Conservation (phyloP, 2,113 vertebrate genomes). For the Atractosteus spatula region DNA sequence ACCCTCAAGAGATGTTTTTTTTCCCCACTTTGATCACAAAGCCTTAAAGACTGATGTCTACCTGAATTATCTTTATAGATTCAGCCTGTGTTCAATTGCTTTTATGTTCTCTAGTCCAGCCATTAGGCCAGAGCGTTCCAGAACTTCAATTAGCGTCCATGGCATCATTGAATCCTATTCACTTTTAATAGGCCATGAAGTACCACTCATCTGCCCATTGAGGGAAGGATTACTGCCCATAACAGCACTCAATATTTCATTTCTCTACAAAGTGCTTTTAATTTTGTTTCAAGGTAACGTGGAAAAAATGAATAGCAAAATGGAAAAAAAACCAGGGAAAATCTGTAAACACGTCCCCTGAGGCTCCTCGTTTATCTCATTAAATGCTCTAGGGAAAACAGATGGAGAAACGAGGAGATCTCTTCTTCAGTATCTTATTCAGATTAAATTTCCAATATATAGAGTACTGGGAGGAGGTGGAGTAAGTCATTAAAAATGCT, state of each 20-base stretch:
- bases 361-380: background rate
- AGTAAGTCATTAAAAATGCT: background rate
- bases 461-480: background rate
- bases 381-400: background rate
- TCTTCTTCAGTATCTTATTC: background rate
- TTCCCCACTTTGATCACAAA: too few species aligned
- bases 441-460: too few species aligned
- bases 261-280: slow-evolving; percentile 53
- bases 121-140: slow-evolving; percentile 35
- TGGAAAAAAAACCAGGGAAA: background rate
- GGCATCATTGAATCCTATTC: slow-evolving; percentile 57
- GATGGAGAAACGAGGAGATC: too few species aligned
- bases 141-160: slow-evolving; percentile 55
- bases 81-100: slow-evolving; percentile 28
- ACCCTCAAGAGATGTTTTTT: too few species aligned
- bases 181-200: slow-evolving; percentile 63
- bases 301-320: slow-evolving; percentile 6
- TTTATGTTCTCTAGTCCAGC: slow-evolving; percentile 41
- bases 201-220: slow-evolving; percentile 53
- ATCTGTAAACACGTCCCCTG: background rate
- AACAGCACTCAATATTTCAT: slow-evolving; percentile 51
- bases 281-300: slow-evolving; percentile 32
- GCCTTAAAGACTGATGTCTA: too few species aligned
- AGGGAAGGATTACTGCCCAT: slow-evolving; percentile 51
- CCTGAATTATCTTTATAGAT: slow-evolving; percentile 31